Evolutionary conservation across 37 sponge, comb jelly and placozoan genomes (phyloP).

Genomic region (Bolinopsis microptera): DNA sequence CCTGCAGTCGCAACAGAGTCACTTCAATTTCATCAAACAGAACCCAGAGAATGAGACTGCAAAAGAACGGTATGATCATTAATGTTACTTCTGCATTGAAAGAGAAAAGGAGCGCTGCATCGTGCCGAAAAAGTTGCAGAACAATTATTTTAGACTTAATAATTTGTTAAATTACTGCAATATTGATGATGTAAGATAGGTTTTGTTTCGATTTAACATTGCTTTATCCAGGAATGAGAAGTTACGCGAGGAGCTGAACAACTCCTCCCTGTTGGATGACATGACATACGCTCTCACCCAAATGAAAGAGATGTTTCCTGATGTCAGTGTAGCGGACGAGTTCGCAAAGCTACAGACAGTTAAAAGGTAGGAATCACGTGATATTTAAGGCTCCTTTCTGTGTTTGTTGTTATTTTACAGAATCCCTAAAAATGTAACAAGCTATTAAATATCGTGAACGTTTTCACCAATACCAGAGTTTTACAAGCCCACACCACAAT

Average conservation of each 20-base stretch:
- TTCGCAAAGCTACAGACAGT: neutral
- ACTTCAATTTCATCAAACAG: neutral
- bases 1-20: neutral
- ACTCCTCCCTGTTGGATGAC: constrained; percentile 4
- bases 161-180: too few relatives aligned
- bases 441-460: too few relatives aligned
- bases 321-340: constrained; percentile 4
- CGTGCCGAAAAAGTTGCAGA: too few relatives aligned
- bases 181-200: too few relatives aligned
- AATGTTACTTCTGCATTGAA: neutral
- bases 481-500: too few relatives aligned
- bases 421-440: too few relatives aligned
- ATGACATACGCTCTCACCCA: neutral
- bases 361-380: neutral
- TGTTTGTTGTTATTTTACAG: too few relatives aligned
- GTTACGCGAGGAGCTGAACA: neutral
- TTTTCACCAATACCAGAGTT: too few relatives aligned
- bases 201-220: too few relatives aligned
- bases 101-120: too few relatives aligned
- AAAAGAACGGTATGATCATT: neutral
- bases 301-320: constrained; percentile 17
- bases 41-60: constrained; percentile 22
- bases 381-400: too few relatives aligned
- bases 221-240: constrained; percentile 24
- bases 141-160: too few relatives aligned